phyloP scores from a whole-genome alignment of 2,113 vertebrate genomes.

The Megaceryle maxima region DNA sequence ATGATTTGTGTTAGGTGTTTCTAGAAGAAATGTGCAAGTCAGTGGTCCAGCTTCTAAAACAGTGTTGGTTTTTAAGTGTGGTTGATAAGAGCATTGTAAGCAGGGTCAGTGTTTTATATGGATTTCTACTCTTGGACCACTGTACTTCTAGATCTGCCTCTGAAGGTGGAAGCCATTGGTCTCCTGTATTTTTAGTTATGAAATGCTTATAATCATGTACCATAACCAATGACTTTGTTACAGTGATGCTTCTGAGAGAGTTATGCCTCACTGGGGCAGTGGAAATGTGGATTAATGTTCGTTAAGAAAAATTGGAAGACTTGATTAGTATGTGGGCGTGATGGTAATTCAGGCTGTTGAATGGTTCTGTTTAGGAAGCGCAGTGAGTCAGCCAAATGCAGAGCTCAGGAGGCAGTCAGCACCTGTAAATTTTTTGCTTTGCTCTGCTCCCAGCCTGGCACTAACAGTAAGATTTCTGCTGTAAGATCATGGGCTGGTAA shows the following conservation, averaged over 20 bases:
- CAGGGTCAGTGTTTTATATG: background rate
- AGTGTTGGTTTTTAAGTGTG: background rate
- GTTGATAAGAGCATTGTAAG: background rate
- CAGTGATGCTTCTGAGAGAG: background rate
- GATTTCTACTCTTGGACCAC: background rate
- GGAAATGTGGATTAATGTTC: background rate
- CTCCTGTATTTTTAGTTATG: background rate
- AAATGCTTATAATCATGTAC: background rate
- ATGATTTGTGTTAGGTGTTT: background rate
- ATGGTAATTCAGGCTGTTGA: background rate
- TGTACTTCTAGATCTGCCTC: background rate
- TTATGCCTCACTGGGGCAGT: background rate
- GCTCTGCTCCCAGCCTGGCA: background rate
- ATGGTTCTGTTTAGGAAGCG: background rate
- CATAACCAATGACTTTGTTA: background rate
- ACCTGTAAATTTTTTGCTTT: background rate
- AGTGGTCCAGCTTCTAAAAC: background rate
- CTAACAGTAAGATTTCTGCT: background rate
- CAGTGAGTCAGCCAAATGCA: background rate
- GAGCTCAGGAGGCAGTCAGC: background rate
- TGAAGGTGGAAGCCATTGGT: background rate
- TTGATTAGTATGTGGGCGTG: background rate
- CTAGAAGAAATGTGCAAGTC: background rate
- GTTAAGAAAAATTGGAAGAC: background rate
- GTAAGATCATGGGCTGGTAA: background rate